Conservation (phyloP, 2,888 invertebrate species). For the Halictus quadricinctus region DNA sequence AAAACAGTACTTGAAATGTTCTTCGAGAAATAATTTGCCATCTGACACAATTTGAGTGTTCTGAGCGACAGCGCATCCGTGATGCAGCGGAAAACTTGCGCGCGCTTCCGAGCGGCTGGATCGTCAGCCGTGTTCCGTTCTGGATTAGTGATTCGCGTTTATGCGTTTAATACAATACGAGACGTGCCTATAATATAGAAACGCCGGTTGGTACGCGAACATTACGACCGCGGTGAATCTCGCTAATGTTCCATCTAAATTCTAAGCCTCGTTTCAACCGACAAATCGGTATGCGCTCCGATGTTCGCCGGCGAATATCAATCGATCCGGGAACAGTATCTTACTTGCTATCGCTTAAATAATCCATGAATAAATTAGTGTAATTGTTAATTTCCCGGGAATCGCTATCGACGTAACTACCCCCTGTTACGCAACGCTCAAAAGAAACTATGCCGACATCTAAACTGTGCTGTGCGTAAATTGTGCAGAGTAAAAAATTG, state of each 20-base stretch:
- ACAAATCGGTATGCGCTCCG: conserved; percentile 22
- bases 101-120: neutral
- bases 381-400: neutral
- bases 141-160: conserved; percentile 13
- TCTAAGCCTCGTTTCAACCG: conserved; percentile 23
- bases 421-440: too few species aligned
- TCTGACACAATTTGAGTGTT: too few species aligned
- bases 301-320: conserved; percentile 23
- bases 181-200: conserved; percentile 48
- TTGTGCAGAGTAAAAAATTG: too few species aligned
- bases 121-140: conserved; percentile 16
- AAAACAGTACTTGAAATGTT: neutral
- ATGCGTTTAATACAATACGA: conserved; percentile 30
- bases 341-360: neutral
- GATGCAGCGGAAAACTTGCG: conserved; percentile 4
- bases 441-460: too few species aligned
- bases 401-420: neutral
- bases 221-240: conserved; percentile 36
- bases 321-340: conserved; percentile 35
- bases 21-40: neutral
- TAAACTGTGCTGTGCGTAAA: too few species aligned
- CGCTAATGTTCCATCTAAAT: conserved; percentile 49
- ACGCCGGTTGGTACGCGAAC: conserved; percentile 22
- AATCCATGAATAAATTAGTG: conserved; percentile 57
- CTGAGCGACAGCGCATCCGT: neutral